Conservation (phyloP, 2,888 invertebrate genomes). For the Thymelicus lineola region DNA sequence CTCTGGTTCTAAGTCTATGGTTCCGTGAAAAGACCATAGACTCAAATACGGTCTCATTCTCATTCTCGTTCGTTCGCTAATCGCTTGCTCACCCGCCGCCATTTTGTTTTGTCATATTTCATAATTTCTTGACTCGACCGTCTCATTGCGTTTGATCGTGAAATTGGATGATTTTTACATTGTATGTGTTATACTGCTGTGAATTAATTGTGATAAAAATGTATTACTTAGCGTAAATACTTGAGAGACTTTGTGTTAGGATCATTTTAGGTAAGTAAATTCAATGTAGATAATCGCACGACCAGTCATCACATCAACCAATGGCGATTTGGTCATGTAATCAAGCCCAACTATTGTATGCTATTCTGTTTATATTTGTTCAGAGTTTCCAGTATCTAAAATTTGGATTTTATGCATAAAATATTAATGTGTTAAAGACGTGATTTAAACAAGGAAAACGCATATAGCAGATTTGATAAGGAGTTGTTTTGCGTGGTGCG, state of each 20-base stretch:
- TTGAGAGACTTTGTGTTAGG: constrained; percentile 23
- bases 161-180: constrained; percentile 39
- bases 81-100: constrained; percentile 4
- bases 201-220: constrained; percentile 50
- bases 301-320: neutral
- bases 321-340: constrained; percentile 11
- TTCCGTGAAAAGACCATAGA: no score
- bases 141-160: constrained; percentile 22
- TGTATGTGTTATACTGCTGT: constrained; percentile 52
- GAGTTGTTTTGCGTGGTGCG: no score
- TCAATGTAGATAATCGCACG: neutral
- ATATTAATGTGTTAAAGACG: no score
- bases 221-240: constrained; percentile 15
- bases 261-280: constrained; percentile 36
- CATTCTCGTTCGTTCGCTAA: no score
- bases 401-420: neutral
- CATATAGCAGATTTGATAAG: no score
- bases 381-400: neutral
- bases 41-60: no score
- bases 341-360: neutral
- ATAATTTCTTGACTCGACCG: neutral
- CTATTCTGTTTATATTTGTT: neutral
- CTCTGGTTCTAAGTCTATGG: no score
- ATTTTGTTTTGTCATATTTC: constrained; percentile 5
- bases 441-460: no score